Evolutionary conservation across 2,113 vertebrate genomes (phyloP).

Genomic region (Panthera tigris): DNA sequence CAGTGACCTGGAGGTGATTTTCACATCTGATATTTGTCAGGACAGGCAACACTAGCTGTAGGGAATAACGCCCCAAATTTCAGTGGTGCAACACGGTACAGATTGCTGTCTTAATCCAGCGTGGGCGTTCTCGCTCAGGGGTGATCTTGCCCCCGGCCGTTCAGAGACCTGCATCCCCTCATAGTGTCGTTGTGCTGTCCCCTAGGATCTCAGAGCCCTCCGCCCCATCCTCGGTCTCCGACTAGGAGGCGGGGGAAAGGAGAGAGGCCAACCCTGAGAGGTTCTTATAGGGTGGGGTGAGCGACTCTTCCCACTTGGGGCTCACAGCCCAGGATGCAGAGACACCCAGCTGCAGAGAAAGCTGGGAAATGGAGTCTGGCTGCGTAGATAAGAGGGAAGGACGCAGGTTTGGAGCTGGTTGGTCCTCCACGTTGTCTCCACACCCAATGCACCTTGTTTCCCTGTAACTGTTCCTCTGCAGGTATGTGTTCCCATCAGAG

Average conservation of each 20-base stretch:
- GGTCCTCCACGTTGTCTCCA: neutral
- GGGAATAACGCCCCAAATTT: neutral
- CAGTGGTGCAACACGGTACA: neutral
- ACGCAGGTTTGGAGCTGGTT: neutral
- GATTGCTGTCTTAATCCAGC: neutral
- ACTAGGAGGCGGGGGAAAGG: neutral
- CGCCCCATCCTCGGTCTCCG: neutral
- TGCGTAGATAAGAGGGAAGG: neutral
- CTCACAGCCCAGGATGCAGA: neutral
- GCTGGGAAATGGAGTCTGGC: neutral
- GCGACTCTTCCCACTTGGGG: neutral
- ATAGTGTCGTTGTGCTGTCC: neutral
- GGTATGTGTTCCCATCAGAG: neutral
- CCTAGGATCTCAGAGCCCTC: neutral
- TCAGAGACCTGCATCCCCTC: neutral
- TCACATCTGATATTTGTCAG: neutral
- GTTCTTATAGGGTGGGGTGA: neutral
- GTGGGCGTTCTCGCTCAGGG: neutral
- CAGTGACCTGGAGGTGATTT: too few relatives aligned
- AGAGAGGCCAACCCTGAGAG: neutral
- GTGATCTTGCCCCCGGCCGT: neutral
- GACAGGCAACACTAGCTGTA: neutral
- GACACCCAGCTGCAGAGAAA: neutral
- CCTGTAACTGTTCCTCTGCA: neutral
- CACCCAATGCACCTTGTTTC: too few relatives aligned